Evolutionary conservation across 1,140 invertebrate species (phyloP), one percentile per base, ranked within the genome.

Genomic region (Drosophila parabipectinata): DNA sequence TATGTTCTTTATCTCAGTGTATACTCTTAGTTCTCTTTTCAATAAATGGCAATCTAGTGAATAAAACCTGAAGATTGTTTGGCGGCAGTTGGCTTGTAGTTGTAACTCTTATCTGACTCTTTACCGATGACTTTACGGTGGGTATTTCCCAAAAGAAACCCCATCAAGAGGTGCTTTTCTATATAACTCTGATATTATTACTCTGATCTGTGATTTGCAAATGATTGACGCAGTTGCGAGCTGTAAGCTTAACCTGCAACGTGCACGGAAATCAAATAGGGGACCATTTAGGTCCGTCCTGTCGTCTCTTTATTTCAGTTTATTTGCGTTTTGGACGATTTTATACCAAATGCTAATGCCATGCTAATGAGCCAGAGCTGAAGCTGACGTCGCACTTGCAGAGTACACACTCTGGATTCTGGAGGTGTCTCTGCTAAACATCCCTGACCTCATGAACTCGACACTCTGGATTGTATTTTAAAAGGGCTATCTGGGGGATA

Each of bases 311-410:
- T 26, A 26, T 26, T 50, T 53, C 18, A 9, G 64, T 66, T 67
- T 67, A 48, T 68, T 69, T 68, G 68, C 66, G 63, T 69, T 69
- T 69, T 69, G 66, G 63, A 71, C 64, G 69, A 32, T 63, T 39
- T 68, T 56, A 48, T 37, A 51, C 63, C 63, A 69, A 69, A 71
- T 53, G 52, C 45, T 55, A 24, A 50, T 54, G 50, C 67, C 64
- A 71, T 71, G 67, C 67, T 71, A 71, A 71, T 71, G 52, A 57
- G 63, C 1, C 51, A 28, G 32, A 48, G 15, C 15, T 14, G 10
- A 48, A 37, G 48, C 52, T 71, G 67, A 71, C 67, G 67, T 69
- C 63, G 67, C 66, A 69, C 14, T 56, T 69, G 66, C 62, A 68
- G 30, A 68, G 9, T 30, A 41, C 62, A 30, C 24, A 30, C 14